Evolutionary conservation across 2,113 vertebrate genomes (phyloP).

Genomic region (Corythornis vintsioides): DNA sequence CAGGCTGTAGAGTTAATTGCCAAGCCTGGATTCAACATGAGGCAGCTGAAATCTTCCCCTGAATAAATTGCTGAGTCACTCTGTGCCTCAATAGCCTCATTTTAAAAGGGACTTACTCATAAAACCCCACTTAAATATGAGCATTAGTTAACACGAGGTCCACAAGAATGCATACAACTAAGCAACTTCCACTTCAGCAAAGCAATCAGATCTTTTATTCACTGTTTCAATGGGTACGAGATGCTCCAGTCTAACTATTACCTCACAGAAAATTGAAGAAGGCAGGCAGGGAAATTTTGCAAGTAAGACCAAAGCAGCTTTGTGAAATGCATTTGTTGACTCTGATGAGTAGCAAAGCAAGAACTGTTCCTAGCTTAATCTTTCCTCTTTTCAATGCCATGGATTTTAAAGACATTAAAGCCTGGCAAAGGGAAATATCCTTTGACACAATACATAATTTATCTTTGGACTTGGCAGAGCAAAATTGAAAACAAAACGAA

Average conservation of each 20-base stretch:
- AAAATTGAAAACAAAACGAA: neutral
- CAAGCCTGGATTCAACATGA: neutral
- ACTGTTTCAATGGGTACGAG: rapidly evolving
- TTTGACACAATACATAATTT: neutral
- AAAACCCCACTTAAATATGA: rapidly evolving
- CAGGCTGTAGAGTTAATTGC: neutral
- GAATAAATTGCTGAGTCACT: neutral
- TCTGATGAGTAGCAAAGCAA: neutral
- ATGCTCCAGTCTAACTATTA: neutral
- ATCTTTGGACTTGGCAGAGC: neutral
- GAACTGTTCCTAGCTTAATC: neutral
- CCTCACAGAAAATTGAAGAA: neutral
- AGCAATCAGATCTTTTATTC: rapidly evolving
- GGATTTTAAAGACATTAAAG: neutral
- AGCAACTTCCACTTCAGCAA: neutral
- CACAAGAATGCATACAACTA: neutral
- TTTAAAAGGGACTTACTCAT: neutral
- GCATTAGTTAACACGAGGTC: neutral
- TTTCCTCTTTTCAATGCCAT: neutral
- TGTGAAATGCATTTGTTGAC: neutral
- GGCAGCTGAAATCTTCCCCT: neutral
- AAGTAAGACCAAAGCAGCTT: neutral
- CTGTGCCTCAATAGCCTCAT: neutral
- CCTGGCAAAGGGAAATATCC: neutral
- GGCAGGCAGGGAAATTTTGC: neutral